Evolutionary conservation across 2,797 vertebrate species (phyloP).

Genomic region (Buceros bicornis): DNA sequence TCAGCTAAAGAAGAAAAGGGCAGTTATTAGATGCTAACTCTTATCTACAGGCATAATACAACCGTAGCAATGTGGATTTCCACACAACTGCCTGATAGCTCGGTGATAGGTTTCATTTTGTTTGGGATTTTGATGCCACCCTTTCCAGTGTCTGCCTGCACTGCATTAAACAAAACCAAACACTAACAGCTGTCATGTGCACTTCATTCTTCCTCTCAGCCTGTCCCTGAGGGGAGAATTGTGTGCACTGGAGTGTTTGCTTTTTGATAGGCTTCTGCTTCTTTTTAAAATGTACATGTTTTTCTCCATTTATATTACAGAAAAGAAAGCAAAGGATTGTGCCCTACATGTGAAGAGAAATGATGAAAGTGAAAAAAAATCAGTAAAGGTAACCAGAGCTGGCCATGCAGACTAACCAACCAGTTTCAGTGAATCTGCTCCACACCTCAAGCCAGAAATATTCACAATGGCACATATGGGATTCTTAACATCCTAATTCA

Average conservation of each 20-base stretch:
- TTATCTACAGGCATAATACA: not conserved
- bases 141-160: conserved; percentile 5
- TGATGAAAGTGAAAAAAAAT: not conserved
- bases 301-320: conserved; percentile 18
- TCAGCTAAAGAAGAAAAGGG: not conserved
- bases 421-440: not conserved
- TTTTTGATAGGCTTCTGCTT: conserved; percentile 44
- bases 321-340: not conserved
- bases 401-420: not conserved
- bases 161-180: conserved; percentile 31
- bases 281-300: conserved; percentile 30
- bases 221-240: conserved; percentile 22
- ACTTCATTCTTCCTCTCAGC: conserved; percentile 29
- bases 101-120: not conserved
- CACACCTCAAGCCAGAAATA: not conserved
- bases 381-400: not conserved
- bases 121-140: not conserved
- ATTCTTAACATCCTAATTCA: not conserved
- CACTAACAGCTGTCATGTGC: conserved; percentile 44
- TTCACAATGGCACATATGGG: not conserved
- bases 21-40: not conserved
- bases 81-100: not conserved
- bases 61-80: not conserved
- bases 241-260: conserved; percentile 45
- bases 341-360: not conserved